Evolutionary conservation across 2,888 invertebrate genomes (phyloP).

Genomic region (Dryobota labecula): DNA sequence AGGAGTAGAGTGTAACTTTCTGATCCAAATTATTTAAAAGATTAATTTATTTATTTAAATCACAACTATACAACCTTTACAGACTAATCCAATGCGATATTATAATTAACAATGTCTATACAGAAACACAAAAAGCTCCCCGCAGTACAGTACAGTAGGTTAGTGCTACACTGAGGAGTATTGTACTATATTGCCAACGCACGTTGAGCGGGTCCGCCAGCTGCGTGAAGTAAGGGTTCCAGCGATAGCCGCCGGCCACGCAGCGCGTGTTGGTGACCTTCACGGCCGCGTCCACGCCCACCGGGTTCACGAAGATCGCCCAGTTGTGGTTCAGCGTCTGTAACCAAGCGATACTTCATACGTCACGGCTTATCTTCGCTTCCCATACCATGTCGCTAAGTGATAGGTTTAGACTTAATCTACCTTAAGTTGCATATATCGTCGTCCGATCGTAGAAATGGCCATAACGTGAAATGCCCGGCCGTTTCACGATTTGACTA

Average conservation of each 20-base stretch:
- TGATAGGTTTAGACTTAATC: not conserved
- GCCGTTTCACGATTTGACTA: no score
- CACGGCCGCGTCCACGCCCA: constrained; percentile 97
- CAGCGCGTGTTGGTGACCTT: constrained; percentile 95
- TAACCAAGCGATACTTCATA: not conserved
- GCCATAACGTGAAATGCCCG: no score
- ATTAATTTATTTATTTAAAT: no score
- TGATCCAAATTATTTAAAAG: not conserved
- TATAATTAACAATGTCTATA: no score
- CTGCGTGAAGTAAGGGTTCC: constrained; percentile 98
- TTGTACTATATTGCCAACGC: no score
- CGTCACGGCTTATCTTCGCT: not conserved
- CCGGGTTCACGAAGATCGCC: constrained; percentile 97
- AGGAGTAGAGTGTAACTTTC: not conserved
- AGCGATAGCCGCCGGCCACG: constrained; percentile 97
- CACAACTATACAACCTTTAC: no score
- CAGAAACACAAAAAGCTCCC: no score
- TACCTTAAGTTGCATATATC: not conserved
- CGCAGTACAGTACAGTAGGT: no score
- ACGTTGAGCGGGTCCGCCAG: constrained; percentile 97
- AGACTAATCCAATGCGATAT: no score
- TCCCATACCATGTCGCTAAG: not conserved
- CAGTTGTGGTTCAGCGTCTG: constrained; percentile 96
- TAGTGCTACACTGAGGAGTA: no score
- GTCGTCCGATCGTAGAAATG: no score